Evolutionary conservation across 2,113 vertebrate genomes (phyloP), one percentile per base, ranked within the genome.

Genomic region (Eudyptes chrysolophus): DNA sequence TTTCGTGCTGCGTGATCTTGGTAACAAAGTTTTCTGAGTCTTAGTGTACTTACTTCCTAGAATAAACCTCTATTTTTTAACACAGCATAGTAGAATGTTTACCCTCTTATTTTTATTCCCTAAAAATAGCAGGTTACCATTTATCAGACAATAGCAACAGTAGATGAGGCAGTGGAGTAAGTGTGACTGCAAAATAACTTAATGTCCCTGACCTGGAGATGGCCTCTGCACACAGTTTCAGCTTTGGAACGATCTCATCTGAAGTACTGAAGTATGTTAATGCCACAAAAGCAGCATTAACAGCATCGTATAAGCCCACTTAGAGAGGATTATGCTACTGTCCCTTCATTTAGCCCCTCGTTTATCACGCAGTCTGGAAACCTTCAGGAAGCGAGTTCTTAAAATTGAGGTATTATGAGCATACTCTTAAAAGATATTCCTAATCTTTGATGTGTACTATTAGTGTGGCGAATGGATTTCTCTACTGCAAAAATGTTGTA

Each of bases 251-350:
- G 81, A 85, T 90, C 89, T 80, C 81, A 70, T 93, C 81, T 62
- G 74, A 95, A 90, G 83, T 42, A 75, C 70, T 36, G 22, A 90
- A 95, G 72, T 61, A 80, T 30, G 40, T 78, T 94, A 95, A 96
- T 95, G 76, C 80, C 2, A 2, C 80, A 89, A 71, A 85, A 60
- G 92, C 84, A 89, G 94, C 49, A 82, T 96, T 97, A 96, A 38
- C 78, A 87, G 54, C 69, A 85, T 71, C 16, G 5, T 54, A 48
- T 87, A 95, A 96, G 21, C 66, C 81, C 60, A 81, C 89, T 96
- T 96, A 84, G 74, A 92, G 70, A 72, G 54, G 87, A 95, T 95
- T 95, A 89, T 79, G 58, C 70, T 85, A 36, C 84, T 80, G 60
- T 80, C 61, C 70, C 46, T 96, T 96, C 89, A 48, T 87, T 87